A percentile compares a stretch with the other conserved stretches of the same genome.
Conservation (phyloP, 2,888 invertebrate genomes). For the Orthonevra nobilis region DNA sequence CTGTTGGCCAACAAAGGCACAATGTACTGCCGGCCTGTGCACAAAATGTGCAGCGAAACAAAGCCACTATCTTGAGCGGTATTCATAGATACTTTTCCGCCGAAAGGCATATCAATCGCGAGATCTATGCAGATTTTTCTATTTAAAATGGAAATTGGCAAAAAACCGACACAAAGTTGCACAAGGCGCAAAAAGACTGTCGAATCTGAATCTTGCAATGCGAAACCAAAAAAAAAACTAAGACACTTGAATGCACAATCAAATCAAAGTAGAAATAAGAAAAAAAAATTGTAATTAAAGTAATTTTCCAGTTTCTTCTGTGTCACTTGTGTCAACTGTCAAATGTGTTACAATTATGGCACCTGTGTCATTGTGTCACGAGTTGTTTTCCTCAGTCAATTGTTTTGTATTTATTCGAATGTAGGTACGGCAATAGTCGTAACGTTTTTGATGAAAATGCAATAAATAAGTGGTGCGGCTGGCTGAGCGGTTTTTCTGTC, state of each 20-base stretch:
- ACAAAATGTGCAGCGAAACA: slow-evolving; percentile 1
- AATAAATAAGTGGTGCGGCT: slow-evolving; percentile 53
- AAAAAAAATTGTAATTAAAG: slow-evolving; percentile 55
- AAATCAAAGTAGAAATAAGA: slow-evolving; percentile 10
- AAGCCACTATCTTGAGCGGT: slow-evolving; percentile 25
- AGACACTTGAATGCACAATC: slow-evolving; percentile 54
- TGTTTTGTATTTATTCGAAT: too few relatives aligned
- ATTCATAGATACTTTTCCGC: slow-evolving; percentile 52
- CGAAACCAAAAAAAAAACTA: too few relatives aligned
- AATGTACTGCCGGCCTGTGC: slow-evolving; percentile 31
- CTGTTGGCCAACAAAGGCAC: slow-evolving; percentile 62
- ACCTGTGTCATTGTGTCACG: slow-evolving; percentile 64
- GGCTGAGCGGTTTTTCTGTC: background rate
- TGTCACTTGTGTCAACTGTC: slow-evolving; percentile 47
- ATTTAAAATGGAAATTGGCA: slow-evolving; percentile 24
- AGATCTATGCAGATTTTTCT: slow-evolving; percentile 61
- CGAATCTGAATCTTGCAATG: slow-evolving; percentile 10
- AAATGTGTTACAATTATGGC: slow-evolving; percentile 68
- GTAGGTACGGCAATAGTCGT: too few relatives aligned
- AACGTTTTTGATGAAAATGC: slow-evolving; percentile 39
- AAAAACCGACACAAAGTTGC: too few relatives aligned
- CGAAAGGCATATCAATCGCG: slow-evolving; percentile 67
- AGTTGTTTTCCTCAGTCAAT: slow-evolving; percentile 31
- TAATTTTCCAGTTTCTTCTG: slow-evolving; percentile 54
- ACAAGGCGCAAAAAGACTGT: background rate